A percentile compares a stretch with the other conserved stretches of the same genome.
Evolutionary conservation across 2,113 vertebrate species (phyloP).

Genomic region (Heptranchias perlo): DNA sequence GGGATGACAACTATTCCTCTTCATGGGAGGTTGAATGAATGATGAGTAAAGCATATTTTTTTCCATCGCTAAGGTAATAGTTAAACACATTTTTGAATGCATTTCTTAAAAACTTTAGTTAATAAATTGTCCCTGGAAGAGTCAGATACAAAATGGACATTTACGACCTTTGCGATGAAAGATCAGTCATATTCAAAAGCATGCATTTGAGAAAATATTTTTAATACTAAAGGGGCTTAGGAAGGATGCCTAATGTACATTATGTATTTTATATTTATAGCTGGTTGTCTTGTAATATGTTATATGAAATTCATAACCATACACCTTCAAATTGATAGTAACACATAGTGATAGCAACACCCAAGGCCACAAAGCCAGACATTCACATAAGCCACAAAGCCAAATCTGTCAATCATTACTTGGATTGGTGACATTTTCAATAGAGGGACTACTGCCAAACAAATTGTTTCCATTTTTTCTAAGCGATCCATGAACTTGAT

Average conservation of each 20-base stretch:
- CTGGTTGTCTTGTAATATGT: not conserved
- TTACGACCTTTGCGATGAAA: not conserved
- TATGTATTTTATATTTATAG: constrained; percentile 10
- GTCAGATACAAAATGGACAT: not conserved
- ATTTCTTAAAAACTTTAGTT: not conserved
- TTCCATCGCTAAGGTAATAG: not conserved
- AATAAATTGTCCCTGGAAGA: not conserved
- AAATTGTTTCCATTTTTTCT: not conserved
- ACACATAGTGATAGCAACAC: too few species aligned
- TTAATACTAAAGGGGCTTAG: not conserved
- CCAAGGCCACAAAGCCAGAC: not conserved
- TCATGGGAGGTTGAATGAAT: not conserved
- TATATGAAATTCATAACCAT: not conserved
- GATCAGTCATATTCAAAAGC: not conserved
- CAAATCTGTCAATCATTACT: not conserved
- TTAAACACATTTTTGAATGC: not conserved
- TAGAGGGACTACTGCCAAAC: not conserved
- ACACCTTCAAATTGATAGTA: not conserved
- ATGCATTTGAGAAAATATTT: not conserved
- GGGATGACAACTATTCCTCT: not conserved
- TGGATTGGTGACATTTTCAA: not conserved
- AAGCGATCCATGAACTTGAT: not conserved
- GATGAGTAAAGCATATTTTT: not conserved
- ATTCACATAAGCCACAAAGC: not conserved
- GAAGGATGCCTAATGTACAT: too few species aligned